A percentile compares a stretch with the other conserved stretches of the same genome.
Evolutionary conservation across 1,140 invertebrate species (phyloP).

Genomic region (Augochlora pura): DNA sequence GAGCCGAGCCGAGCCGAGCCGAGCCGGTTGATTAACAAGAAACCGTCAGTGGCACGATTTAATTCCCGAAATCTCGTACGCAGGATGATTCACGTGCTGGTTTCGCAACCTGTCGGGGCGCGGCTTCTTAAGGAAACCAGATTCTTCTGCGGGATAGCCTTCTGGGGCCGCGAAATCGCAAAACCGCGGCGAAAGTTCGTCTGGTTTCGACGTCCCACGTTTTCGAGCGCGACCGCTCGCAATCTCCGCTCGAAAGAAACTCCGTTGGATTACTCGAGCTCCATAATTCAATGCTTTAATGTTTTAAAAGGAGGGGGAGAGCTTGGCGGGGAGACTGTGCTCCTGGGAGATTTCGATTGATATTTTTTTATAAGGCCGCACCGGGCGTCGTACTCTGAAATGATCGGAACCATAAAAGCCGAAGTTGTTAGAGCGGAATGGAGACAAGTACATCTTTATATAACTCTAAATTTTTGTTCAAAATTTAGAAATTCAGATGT

Average conservation of each 20-base stretch:
- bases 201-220: neutral
- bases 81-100: neutral
- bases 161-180: constrained; percentile 1
- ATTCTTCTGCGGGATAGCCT: neutral
- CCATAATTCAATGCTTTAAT: constrained; percentile 54
- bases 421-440: too few relatives aligned
- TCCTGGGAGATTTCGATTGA: constrained; percentile 49
- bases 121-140: constrained; percentile 16
- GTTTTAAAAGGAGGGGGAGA: constrained; percentile 17
- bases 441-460: too few relatives aligned
- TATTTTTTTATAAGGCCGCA: constrained; percentile 39
- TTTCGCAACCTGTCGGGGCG: constrained; percentile 9
- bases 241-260: constrained; percentile 43
- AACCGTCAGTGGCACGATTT: neutral
- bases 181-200: neutral
- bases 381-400: too few relatives aligned
- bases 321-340: neutral
- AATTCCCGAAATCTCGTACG: constrained; percentile 11
- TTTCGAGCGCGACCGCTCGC: constrained; percentile 10
- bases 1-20: too few relatives aligned
- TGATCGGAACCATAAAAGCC: too few relatives aligned
- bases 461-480: too few relatives aligned
- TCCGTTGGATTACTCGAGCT: constrained; percentile 24
- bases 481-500: too few relatives aligned
- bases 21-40: too few relatives aligned